Percentiles rank a stretch among this genome's conserved stretches.
Evolutionary conservation across 2,888 invertebrate genomes (phyloP).

Genomic region (Drosophila atripex): DNA sequence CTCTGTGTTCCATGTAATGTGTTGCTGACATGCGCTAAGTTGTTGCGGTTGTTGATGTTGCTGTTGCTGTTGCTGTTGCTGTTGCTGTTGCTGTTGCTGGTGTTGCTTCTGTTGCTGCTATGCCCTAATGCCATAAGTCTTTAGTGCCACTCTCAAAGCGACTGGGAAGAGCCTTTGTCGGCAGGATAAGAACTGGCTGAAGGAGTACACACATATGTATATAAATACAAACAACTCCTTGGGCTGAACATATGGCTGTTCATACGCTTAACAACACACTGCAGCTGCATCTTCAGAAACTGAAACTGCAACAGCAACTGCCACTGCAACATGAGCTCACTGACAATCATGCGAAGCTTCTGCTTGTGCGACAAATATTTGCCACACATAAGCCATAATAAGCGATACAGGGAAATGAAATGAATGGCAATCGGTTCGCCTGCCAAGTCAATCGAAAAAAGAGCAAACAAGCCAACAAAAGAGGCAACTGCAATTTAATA

Average conservation of each 20-base stretch:
- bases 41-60: slow-evolving; percentile 34
- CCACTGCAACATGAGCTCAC: slow-evolving; percentile 49
- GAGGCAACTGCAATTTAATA: slow-evolving; percentile 47
- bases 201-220: slow-evolving; percentile 24
- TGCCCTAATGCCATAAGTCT: slow-evolving; percentile 72
- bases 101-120: slow-evolving; percentile 40
- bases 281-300: slow-evolving; percentile 33
- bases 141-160: slow-evolving; percentile 55
- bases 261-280: slow-evolving; percentile 43
- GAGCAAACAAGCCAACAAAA: slow-evolving; percentile 13
- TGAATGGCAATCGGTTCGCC: slow-evolving; percentile 25
- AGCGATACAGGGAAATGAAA: slow-evolving; percentile 37
- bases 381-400: slow-evolving; percentile 50
- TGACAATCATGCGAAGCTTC: slow-evolving; percentile 1
- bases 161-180: slow-evolving; percentile 28
- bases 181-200: slow-evolving; percentile 32
- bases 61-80: slow-evolving; percentile 34
- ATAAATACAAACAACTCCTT: slow-evolving; percentile 7
- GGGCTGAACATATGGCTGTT: slow-evolving; percentile 36
- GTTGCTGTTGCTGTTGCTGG: slow-evolving; percentile 19
- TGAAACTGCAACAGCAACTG: slow-evolving; percentile 15
- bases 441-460: slow-evolving; percentile 63
- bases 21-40: slow-evolving; percentile 67
- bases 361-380: slow-evolving; percentile 62
- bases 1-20: slow-evolving; percentile 60